A percentile compares a stretch with the other conserved stretches of the same genome.
Evolutionary conservation across 2,888 invertebrate genomes (phyloP).

Genomic region (Maniola hyperantus): DNA sequence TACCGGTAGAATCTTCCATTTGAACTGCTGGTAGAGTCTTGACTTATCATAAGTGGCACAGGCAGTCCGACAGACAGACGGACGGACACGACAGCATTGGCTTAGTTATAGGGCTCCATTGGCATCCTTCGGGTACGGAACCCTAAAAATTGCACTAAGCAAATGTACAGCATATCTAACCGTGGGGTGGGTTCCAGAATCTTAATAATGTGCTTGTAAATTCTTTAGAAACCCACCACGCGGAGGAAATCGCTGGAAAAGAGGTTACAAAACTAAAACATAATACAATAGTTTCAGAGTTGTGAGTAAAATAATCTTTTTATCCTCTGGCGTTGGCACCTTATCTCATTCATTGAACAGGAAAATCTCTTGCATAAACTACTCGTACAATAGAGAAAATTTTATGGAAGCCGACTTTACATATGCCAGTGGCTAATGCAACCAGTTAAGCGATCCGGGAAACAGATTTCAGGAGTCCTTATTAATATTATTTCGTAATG

Average conservation of each 20-base stretch:
- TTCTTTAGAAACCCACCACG: too few relatives aligned
- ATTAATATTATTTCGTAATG: not conserved
- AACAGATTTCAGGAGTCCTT: not conserved
- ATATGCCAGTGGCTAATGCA: constrained; percentile 2
- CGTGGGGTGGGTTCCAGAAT: too few relatives aligned
- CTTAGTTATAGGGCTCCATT: too few relatives aligned
- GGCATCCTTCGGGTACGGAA: too few relatives aligned
- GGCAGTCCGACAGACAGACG: too few relatives aligned
- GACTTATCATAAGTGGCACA: too few relatives aligned
- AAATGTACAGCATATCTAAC: too few relatives aligned
- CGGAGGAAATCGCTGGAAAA: not conserved
- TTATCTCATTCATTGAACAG: constrained; percentile 40
- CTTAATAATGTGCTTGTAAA: too few relatives aligned
- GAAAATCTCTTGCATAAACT: constrained; percentile 37
- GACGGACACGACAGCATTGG: too few relatives aligned
- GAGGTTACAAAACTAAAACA: not conserved
- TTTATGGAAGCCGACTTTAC: not conserved
- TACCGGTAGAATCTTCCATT: too few relatives aligned
- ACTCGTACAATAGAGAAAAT: constrained; percentile 14
- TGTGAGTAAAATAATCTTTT: constrained; percentile 28
- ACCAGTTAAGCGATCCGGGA: not conserved
- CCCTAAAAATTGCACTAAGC: too few relatives aligned
- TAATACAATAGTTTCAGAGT: not conserved
- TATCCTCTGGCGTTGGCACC: constrained; percentile 34
- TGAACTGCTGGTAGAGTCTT: too few relatives aligned